phyloP scores from a whole-genome alignment of 2,113 vertebrate genomes.

The Megaptera novaeangliae region DNA sequence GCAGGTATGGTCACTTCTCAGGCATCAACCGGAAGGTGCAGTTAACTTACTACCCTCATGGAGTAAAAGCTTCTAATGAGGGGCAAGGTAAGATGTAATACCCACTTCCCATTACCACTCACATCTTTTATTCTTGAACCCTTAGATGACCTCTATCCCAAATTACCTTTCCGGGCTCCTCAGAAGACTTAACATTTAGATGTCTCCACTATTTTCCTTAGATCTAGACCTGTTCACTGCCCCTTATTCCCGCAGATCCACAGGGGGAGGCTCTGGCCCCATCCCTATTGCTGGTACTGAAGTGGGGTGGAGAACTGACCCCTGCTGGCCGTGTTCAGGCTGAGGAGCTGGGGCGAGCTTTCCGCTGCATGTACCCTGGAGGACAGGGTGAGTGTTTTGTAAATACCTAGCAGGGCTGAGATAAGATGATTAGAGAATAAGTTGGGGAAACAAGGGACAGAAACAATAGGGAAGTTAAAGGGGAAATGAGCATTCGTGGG shows the following conservation, averaged over 20 bases:
- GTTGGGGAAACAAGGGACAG: background rate
- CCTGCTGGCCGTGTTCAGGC: conserved; percentile 95
- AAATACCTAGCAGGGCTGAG: background rate
- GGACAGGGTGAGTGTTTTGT: conserved; percentile 89
- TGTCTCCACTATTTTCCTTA: background rate
- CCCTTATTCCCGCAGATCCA: conserved; percentile 79
- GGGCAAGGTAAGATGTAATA: conserved; percentile 88
- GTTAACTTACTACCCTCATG: conserved; percentile 94
- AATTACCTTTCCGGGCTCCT: background rate
- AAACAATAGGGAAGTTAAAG: background rate
- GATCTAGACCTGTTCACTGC: background rate
- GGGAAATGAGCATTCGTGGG: background rate
- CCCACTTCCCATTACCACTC: background rate
- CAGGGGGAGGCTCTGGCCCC: conserved; percentile 82
- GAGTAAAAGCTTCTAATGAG: conserved; percentile 93
- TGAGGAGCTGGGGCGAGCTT: conserved; percentile 95
- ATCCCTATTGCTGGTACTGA: conserved; percentile 93
- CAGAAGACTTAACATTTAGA: background rate
- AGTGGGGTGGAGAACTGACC: conserved; percentile 98
- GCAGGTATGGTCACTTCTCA: conserved; percentile 98
- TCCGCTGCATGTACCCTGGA: conserved; percentile 98
- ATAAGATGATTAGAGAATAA: background rate
- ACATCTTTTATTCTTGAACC: background rate
- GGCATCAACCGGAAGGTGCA: conserved; percentile 99
- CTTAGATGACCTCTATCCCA: background rate